These are phyloP conservation scores for Pollenia griseotomentosa DNA, from an alignment of 2,888 invertebrate species.

Conservation along the genomic window DNA sequence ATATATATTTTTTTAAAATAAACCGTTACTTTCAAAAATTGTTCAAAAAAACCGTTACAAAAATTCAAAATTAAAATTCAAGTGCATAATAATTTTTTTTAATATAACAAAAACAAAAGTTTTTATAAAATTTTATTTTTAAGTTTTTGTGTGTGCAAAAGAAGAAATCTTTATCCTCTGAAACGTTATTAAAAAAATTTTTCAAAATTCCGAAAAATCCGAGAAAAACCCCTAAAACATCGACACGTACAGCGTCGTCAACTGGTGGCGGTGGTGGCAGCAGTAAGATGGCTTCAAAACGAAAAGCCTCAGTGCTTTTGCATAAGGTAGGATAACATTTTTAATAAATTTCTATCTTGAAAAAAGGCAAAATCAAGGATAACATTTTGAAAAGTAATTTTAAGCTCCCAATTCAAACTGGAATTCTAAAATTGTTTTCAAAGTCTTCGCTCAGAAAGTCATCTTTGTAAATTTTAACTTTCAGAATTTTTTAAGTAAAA, in stretches of 20 bases:
- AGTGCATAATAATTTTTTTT: too few relatives aligned
- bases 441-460: too few relatives aligned
- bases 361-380: not conserved
- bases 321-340: slow-evolving; percentile 82
- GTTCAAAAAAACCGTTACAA: slow-evolving; percentile 41
- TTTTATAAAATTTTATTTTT: slow-evolving; percentile 51
- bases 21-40: slow-evolving; percentile 29
- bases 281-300: slow-evolving; percentile 84
- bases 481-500: too few relatives aligned
- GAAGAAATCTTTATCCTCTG: slow-evolving; percentile 40
- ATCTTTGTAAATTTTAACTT: too few relatives aligned
- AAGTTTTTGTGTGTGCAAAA: slow-evolving; percentile 3
- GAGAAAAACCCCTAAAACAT: slow-evolving; percentile 83
- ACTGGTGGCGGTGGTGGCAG: slow-evolving; percentile 82
- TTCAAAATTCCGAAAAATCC: slow-evolving; percentile 83
- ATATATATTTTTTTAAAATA: slow-evolving; percentile 2
- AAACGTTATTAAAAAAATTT: slow-evolving; percentile 78
- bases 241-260: slow-evolving; percentile 83
- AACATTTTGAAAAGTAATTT: not conserved
- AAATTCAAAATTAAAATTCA: slow-evolving; percentile 35
- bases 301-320: slow-evolving; percentile 84
- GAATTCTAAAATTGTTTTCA: too few relatives aligned
- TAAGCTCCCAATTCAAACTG: not conserved
- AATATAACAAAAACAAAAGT: not conserved
- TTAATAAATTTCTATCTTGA: not conserved